These are phyloP conservation scores for Teleopsis dalmanni DNA, from an alignment of 1,140 invertebrate species.

Conservation along the genomic window DNA sequence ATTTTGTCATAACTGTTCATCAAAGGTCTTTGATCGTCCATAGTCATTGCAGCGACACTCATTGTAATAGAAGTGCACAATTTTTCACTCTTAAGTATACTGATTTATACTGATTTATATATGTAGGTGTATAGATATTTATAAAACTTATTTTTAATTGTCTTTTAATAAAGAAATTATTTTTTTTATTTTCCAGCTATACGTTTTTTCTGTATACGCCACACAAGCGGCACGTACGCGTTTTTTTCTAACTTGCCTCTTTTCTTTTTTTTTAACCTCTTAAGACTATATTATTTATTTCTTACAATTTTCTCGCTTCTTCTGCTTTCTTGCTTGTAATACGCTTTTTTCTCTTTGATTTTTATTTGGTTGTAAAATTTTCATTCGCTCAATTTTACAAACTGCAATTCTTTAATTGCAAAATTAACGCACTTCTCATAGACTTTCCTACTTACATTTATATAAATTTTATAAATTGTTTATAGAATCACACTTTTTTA, in stretches of 20 bases:
- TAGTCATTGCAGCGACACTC: constrained; percentile 45
- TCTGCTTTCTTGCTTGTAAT: constrained; percentile 1
- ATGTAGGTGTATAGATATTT: too few relatives aligned
- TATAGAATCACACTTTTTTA: constrained; percentile 27
- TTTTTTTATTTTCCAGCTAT: not conserved
- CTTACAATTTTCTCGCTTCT: too few relatives aligned
- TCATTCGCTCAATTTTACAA: constrained; percentile 8
- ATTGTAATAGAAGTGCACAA: constrained; percentile 23
- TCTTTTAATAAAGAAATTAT: not conserved
- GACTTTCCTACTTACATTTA: constrained; percentile 18
- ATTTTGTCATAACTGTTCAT: constrained; percentile 44
- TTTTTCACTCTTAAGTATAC: not conserved
- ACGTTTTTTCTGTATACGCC: not conserved
- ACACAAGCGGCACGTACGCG: constrained; percentile 6
- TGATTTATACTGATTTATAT: too few relatives aligned
- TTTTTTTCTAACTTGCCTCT: constrained; percentile 2
- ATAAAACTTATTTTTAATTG: constrained; percentile 2
- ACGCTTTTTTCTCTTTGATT: constrained; percentile 8
- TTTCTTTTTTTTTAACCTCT: constrained; percentile 3
- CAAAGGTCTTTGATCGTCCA: constrained; percentile 44
- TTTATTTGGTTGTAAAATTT: constrained; percentile 4
- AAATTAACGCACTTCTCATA: constrained; percentile 20
- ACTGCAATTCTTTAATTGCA: constrained; percentile 17
- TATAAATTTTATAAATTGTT: constrained; percentile 23
- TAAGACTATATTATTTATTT: too few relatives aligned